Percentiles rank a stretch among this genome's conserved stretches.
phyloP scores from a whole-genome alignment of 1,140 invertebrate genomes.

The Leptestheria dahalacensis region DNA sequence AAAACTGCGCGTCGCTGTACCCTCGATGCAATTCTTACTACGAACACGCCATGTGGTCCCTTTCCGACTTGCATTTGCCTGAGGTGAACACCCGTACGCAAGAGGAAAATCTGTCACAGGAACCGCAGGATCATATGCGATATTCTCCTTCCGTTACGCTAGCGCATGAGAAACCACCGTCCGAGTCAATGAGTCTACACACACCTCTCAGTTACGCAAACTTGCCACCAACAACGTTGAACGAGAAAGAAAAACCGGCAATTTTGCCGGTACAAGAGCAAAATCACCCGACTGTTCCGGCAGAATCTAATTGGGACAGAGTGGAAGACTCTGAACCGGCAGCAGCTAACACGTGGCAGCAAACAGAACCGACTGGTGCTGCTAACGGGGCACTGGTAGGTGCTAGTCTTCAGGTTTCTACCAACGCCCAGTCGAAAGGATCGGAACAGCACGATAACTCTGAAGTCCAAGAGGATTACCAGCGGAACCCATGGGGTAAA shows the following conservation, averaged over 20 bases:
- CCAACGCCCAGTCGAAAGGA: no score
- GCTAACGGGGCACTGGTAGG: background rate
- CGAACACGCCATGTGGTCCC: background rate
- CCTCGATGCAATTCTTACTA: background rate
- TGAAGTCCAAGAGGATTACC: background rate
- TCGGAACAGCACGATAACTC: background rate
- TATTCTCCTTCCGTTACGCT: no score
- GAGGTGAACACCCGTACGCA: background rate
- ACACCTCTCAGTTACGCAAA: no score
- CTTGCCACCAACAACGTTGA: no score
- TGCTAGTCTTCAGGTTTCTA: background rate
- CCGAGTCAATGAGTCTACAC: no score
- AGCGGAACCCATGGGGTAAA: background rate
- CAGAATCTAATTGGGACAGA: no score
- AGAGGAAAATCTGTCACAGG: background rate
- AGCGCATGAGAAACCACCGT: no score
- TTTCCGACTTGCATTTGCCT: background rate
- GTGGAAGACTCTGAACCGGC: no score
- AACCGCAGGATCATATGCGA: background rate
- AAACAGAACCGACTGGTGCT: background rate
- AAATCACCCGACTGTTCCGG: no score
- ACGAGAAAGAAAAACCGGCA: no score
- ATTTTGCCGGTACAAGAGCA: no score
- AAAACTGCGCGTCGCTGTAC: constrained; percentile 5
- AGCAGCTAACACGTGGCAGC: no score